Percentiles rank a stretch among this genome's conserved stretches.
These are phyloP conservation scores for Mimumesa dahlbomi DNA, from an alignment of 2,888 invertebrate genomes.

Conservation along the genomic window DNA sequence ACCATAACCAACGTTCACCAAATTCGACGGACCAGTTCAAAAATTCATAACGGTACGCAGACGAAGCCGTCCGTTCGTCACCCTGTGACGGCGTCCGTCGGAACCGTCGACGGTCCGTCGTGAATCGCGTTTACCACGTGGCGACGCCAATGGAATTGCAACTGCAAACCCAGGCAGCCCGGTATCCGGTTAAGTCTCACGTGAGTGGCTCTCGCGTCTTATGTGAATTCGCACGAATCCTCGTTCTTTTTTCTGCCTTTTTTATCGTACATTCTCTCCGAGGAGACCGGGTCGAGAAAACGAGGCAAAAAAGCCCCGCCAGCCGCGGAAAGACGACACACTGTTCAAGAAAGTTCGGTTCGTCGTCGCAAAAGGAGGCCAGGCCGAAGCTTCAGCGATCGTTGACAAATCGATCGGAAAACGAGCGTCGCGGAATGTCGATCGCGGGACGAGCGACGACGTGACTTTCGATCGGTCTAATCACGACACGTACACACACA, in stretches of 20 bases:
- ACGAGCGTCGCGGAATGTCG: neutral
- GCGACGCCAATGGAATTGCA: constrained; percentile 68
- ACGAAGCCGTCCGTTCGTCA: too few species aligned
- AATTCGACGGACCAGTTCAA: too few species aligned
- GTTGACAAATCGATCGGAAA: neutral
- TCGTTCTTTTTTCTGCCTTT: constrained; percentile 49
- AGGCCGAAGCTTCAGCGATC: neutral
- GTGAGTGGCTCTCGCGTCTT: constrained; percentile 68
- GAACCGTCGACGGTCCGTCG: too few species aligned
- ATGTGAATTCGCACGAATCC: constrained; percentile 68
- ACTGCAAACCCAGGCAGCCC: constrained; percentile 68
- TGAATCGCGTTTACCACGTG: neutral
- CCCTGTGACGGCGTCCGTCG: too few species aligned
- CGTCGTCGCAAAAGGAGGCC: neutral
- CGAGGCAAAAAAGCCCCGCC: constrained; percentile 38
- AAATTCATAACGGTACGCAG: too few species aligned
- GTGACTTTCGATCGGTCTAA: too few species aligned
- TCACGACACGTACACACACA: too few species aligned
- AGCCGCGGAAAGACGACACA: neutral
- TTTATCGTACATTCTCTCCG: constrained; percentile 53
- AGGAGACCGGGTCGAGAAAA: constrained; percentile 51
- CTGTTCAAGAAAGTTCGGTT: constrained; percentile 8
- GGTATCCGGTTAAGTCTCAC: constrained; percentile 74
- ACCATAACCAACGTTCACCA: too few species aligned
- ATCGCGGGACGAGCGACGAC: neutral